Base-by-base conservation (phyloP, 2,888 invertebrate genomes). In the Apotomis turbidana region DNA sequence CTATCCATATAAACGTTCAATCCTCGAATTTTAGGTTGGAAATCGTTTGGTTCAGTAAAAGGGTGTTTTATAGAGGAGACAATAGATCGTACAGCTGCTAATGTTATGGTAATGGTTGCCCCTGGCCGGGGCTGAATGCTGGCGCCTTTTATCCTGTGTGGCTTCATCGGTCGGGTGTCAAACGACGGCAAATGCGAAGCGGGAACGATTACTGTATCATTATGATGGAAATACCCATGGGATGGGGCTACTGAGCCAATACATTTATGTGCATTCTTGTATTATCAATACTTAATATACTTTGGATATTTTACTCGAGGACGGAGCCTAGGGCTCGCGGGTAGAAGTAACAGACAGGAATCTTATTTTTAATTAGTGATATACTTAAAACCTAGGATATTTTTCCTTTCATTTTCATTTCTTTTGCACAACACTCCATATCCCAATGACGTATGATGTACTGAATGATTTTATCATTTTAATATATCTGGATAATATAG, bases 21-120 rank as follows among this genome's bases (percentile, higher is more conserved):
- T 0, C 0, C 59, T 4, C 66, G 5, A 12, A 0, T 0, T 68
- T 80, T 84, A 71, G 75, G 79, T 71, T 77, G 71, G 78, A 74
- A 79, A 73, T 78, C 75, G 75, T 70, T 13, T 78, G 74, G 74
- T 76, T 75, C 74, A 62, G 73, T 74, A 77, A 9, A 75, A 78
- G 74, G 76, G 75, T 77, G 75, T 79, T 82, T 80, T 78, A 80
- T 73, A 77, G 74, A 74, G 71, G 73, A 79, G 78, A 83, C 84
- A 86, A 83, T 85, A 70, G 84, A 81, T 85, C 84, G 83, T 83
- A 86, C 88, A 87, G 86, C 88, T 87, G 88, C 83, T 80, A 70
- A 70, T 70, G 61, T 72, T 72, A 79, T 77, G 77, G 80, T 80
- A 81, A 79, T 81, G 80, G 82, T 71, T 74, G 78, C 76, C 79